Base-by-base conservation (phyloP, 2,888 invertebrate genomes). In the Thymelicus lineola region DNA sequence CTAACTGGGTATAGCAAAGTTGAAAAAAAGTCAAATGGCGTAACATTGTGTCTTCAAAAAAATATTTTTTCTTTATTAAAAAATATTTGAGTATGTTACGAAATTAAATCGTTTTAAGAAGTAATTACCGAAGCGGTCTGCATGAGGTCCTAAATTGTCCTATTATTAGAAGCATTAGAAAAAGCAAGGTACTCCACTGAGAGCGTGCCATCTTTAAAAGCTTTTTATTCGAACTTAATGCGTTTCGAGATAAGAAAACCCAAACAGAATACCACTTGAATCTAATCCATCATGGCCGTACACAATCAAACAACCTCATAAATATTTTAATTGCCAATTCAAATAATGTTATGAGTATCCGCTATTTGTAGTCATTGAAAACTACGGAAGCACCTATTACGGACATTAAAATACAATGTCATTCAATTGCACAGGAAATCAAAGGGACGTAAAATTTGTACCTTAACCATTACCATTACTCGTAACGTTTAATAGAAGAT, bases 281-380 rank as follows among this genome's bases (percentile, higher is more conserved):
- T 76, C 84, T 87, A 82, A 86, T 84, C 88, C 83, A 89, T 82
- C 71, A 75, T 81, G 77, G 75, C 75, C 79, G 79, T 80, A 79
- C 80, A 81, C 79, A 78, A 79, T 79, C 74, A 72, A 77, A 79
- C 78, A 77, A 78, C 75, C 78, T 80, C 82, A 82, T 87, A 83
- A 84, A 87, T 86, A 84, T 84, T 85, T 84, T 84, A 85, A 86
- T 86, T 84, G 81, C 80, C n/a, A 48, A 48, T 35, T 62, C 55
- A 55, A 53, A n/a, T 61, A 67, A 55, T n/a, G 48, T 17, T 66
- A 20, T 76, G 70, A 73, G 73, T 74, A 73, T 76, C 74, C 76
- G 75, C 73, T 72, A 73, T 74, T 74, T 68, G 73, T 50, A 57
- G 71, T 63, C 73, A 28, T 62, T 50, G 36, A 50, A 71, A 65